Evolutionary conservation across 2,797 vertebrate genomes (phyloP).

Genomic region (Distichodus sexfasciatus): DNA sequence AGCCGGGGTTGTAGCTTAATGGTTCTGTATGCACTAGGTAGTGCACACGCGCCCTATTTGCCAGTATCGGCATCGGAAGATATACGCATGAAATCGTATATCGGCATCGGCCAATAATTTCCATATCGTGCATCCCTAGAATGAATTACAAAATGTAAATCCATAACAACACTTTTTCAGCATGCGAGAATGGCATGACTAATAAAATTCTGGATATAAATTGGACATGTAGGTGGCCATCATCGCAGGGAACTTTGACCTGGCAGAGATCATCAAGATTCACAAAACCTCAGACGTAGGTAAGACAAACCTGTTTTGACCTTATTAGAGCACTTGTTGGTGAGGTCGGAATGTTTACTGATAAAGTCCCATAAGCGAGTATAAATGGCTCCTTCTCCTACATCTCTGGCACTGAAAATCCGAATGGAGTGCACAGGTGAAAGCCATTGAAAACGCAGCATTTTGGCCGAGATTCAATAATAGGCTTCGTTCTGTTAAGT

Average conservation of each 20-base stretch:
- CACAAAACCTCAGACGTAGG: conserved; percentile 95
- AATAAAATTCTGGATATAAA: no score
- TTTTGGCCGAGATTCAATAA: neutral
- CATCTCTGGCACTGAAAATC: neutral
- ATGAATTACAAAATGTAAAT: no score
- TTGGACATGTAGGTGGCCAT: conserved; percentile 86
- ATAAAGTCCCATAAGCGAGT: neutral
- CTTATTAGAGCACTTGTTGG: neutral
- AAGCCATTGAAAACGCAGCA: neutral
- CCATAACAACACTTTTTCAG: no score
- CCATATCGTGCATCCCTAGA: no score
- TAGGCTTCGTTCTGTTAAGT: neutral
- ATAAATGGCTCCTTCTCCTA: neutral
- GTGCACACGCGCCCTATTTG: no score
- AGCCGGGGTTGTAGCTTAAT: no score
- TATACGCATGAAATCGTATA: no score
- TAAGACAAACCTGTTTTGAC: conserved; percentile 70
- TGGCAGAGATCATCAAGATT: conserved; percentile 97
- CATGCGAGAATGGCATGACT: no score
- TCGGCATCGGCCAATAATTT: no score
- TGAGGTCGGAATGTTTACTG: neutral
- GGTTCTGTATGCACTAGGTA: no score
- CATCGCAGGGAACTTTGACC: conserved; percentile 95
- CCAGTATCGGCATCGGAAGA: no score
- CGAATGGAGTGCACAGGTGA: neutral